Base-by-base conservation (phyloP, 1,140 invertebrate genomes). In the Thaumetopoea pityocampa region DNA sequence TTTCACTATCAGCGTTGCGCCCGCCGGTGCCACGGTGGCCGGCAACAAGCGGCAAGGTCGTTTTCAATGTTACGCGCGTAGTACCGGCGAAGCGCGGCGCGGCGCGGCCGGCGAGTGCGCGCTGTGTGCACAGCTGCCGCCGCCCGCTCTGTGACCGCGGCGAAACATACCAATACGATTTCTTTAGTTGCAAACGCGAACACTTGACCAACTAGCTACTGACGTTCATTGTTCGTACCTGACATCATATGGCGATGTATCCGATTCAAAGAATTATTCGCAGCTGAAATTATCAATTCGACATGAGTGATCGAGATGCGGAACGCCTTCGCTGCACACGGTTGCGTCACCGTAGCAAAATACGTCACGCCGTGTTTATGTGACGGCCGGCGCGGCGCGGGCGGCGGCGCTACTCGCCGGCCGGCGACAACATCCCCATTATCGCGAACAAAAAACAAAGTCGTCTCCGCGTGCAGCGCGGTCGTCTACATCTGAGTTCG, bases 31-130 rank as follows among this genome's bases (percentile, higher is more conserved):
- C 19, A 40, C 20, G 24, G 19, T 17, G 49, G 44, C 26, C 56
- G 56, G 65, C 69, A 77, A 73, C 66, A 65, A 44, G 52, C 68
- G 30, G 42, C 72, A 79, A 82, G 74, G 78, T 79, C 74, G 72
- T 49, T 60, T 33, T 69, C 72, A 77, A 77, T 77, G 74, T 65
- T 73, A 72, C 65, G 49, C 37, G 44, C 36, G 57, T 60, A 57
- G 22, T 57, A 40, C 34, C 43, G 33, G 14, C 27, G 33, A 29
- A 19, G 26, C 14, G 20, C 24, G 15, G 16, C 38, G 41, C 20
- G 16, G 20, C 19, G 23, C 29, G 17, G n/a, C n/a, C 12, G 18
- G 30, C 30, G 23, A 40, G 17, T 42, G 49, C 56, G 43, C 50
- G 48, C 35, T 42, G 49, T 61, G 43, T 51, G 48, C 35, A 50